phyloP scores from a whole-genome alignment of 1,140 invertebrate species.

The Drosophila aff. region DNA sequence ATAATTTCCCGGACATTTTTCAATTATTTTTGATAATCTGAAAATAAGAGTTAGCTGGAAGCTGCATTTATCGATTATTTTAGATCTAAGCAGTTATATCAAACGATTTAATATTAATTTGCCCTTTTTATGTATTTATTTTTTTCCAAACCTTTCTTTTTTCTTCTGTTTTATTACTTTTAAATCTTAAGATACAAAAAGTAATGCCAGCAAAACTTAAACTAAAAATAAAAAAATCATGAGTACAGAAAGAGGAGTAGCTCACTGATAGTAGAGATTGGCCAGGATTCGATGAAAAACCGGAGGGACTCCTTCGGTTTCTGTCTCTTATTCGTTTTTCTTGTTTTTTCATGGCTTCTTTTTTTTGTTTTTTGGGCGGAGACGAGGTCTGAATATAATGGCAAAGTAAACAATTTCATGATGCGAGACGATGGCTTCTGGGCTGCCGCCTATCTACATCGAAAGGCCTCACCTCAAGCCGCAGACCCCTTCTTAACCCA shows the following conservation, averaged over 20 bases:
- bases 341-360: not conserved
- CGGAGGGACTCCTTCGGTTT: slow-evolving; percentile 9
- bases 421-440: slow-evolving; percentile 56
- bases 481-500: slow-evolving; percentile 10
- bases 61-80: too few species aligned
- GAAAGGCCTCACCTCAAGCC: slow-evolving; percentile 33
- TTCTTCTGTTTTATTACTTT: too few species aligned
- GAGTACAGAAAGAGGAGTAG: slow-evolving; percentile 8
- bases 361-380: slow-evolving; percentile 3
- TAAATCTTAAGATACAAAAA: too few species aligned
- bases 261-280: slow-evolving; percentile 23
- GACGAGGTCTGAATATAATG: slow-evolving; percentile 37
- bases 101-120: too few species aligned
- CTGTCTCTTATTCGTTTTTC: slow-evolving; percentile 1
- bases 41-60: too few species aligned
- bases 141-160: too few species aligned
- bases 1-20: too few species aligned
- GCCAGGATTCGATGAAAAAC: slow-evolving; percentile 33
- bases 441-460: slow-evolving; percentile 53
- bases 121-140: too few species aligned
- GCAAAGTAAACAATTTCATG: slow-evolving; percentile 58
- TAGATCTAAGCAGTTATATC: too few species aligned
- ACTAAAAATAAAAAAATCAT: slow-evolving; percentile 4
- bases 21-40: too few species aligned
- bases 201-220: too few species aligned